Evolutionary conservation across 2,797 vertebrate species (phyloP).

Genomic region (Sphenopsis melanotis): DNA sequence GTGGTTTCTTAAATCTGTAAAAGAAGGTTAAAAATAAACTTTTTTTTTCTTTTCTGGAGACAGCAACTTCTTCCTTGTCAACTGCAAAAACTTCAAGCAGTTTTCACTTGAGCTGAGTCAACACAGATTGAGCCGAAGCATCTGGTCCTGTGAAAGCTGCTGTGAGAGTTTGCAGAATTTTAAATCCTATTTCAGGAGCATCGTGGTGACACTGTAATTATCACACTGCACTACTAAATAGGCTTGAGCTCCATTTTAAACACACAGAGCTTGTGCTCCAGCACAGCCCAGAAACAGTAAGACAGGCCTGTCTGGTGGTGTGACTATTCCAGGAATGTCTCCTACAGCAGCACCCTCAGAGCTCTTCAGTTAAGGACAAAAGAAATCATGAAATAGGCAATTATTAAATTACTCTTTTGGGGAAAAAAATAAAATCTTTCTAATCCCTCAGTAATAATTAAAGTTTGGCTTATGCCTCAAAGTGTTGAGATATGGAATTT

Average conservation of each 20-base stretch:
- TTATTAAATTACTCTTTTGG: background rate
- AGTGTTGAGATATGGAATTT: background rate
- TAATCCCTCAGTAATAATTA: background rate
- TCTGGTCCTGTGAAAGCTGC: constrained; percentile 57
- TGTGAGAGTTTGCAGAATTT: constrained; percentile 53
- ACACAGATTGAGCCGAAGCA: constrained; percentile 54
- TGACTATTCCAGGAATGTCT: background rate
- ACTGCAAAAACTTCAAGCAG: constrained; percentile 43
- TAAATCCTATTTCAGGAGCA: constrained; percentile 54
- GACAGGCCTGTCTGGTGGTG: background rate
- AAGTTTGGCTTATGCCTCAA: background rate
- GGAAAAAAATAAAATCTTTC: background rate
- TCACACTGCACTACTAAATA: constrained; percentile 41
- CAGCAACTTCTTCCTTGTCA: constrained; percentile 32
- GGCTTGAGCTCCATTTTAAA: constrained; percentile 27
- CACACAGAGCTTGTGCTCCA: background rate
- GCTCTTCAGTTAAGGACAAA: background rate
- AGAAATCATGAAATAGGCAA: background rate
- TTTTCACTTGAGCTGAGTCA: constrained; percentile 63
- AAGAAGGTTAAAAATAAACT: background rate
- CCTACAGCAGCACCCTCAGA: background rate
- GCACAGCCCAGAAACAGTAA: background rate
- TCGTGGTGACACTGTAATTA: constrained; percentile 33
- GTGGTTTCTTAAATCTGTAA: background rate
- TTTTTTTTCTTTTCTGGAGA: background rate